These are phyloP conservation scores for Colossoma macropomum DNA, from an alignment of 2,113 vertebrate species.

Conservation along the genomic window DNA sequence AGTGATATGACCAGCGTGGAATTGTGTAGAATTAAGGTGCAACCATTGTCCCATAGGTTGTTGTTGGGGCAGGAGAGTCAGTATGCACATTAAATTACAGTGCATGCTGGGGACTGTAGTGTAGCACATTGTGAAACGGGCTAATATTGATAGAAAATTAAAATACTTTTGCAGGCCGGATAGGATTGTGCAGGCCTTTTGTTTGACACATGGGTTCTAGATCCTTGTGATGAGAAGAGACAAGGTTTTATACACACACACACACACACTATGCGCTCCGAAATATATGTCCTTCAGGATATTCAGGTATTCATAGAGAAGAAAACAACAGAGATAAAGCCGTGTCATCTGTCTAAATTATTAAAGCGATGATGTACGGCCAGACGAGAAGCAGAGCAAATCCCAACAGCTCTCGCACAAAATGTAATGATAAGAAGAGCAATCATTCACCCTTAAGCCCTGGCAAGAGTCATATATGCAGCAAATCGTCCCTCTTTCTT, in stretches of 20 bases:
- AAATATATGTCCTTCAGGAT: background rate
- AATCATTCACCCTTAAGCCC: slow-evolving; percentile 39
- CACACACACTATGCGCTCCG: background rate
- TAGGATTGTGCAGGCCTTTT: too few species aligned
- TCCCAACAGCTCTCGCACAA: slow-evolving; percentile 4
- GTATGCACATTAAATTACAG: too few species aligned
- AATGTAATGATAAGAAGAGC: slow-evolving; percentile 9
- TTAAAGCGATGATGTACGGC: background rate
- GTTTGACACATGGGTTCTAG: too few species aligned
- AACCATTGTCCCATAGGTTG: too few species aligned
- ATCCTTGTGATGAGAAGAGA: slow-evolving; percentile 37
- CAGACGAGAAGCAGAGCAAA: slow-evolving; percentile 24
- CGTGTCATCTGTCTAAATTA: slow-evolving; percentile 33
- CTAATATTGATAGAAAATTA: too few species aligned
- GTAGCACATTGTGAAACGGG: too few species aligned
- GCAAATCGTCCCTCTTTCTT: slow-evolving; percentile 11
- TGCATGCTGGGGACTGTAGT: too few species aligned
- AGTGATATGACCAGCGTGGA: too few species aligned
- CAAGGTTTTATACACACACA: slow-evolving; percentile 25
- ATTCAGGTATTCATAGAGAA: background rate
- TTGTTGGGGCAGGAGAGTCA: too few species aligned
- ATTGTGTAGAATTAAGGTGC: too few species aligned
- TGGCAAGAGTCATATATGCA: slow-evolving; percentile 5
- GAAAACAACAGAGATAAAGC: background rate
- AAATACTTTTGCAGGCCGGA: too few species aligned